These are phyloP conservation scores for Meloe dianella DNA, from an alignment of 2,888 invertebrate species.

Conservation along the genomic window DNA sequence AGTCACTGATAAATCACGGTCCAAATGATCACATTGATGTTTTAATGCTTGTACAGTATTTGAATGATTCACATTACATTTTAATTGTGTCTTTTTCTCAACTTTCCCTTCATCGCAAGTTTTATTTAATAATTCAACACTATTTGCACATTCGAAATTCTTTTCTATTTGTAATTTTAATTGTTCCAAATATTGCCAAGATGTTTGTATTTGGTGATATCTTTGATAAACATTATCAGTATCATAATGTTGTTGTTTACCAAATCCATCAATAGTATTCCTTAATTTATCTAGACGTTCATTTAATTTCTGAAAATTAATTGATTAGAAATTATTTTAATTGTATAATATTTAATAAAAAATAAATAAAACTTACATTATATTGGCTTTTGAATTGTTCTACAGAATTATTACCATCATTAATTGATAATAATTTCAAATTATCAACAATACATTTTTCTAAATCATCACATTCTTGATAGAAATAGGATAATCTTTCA, in stretches of 20 bases:
- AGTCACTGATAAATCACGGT: constrained; percentile 92
- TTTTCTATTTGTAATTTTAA: constrained; percentile 90
- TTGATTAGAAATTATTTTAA: neutral
- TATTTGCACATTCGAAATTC: constrained; percentile 77
- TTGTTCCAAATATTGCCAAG: constrained; percentile 87
- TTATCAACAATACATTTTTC: constrained; percentile 97
- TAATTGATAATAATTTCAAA: constrained; percentile 82
- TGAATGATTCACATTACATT: constrained; percentile 80
- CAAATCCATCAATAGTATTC: constrained; percentile 83
- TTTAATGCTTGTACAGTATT: constrained; percentile 92
- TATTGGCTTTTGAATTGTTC: constrained; percentile 94
- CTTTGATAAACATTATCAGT: constrained; percentile 77
- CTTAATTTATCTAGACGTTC: constrained; percentile 91
- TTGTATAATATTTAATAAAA: neutral
- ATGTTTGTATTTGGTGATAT: constrained; percentile 83
- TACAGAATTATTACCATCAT: constrained; percentile 86
- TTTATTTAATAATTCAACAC: constrained; percentile 93
- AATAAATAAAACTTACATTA: constrained; percentile 73
- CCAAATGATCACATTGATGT: constrained; percentile 89
- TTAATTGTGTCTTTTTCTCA: constrained; percentile 92
- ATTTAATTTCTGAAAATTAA: constrained; percentile 74
- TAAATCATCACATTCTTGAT: constrained; percentile 96
- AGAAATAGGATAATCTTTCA: constrained; percentile 90
- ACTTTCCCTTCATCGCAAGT: constrained; percentile 96
- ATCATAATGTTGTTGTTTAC: constrained; percentile 84